Conservation (phyloP, 2,113 vertebrate genomes). For the Archilochus colubris region DNA sequence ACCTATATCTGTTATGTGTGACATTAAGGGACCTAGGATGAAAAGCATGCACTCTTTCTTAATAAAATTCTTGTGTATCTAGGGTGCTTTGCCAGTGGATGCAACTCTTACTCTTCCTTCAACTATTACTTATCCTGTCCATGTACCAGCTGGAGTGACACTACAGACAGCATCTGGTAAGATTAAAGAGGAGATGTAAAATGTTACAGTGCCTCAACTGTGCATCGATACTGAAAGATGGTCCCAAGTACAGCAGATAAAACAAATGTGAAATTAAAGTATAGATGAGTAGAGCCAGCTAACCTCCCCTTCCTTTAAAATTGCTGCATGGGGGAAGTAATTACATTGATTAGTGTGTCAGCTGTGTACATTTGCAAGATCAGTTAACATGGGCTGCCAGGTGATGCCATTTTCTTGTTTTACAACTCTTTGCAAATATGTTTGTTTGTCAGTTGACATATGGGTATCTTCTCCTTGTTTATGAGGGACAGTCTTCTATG, state of each 20-base stretch:
- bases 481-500: not conserved
- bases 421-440: not conserved
- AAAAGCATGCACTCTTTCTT: not conserved
- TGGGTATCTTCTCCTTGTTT: not conserved
- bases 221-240: not conserved
- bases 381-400: not conserved
- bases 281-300: not conserved
- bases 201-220: not conserved
- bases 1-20: not conserved
- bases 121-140: constrained; percentile 87
- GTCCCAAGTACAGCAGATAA: not conserved
- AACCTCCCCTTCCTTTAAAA: not conserved
- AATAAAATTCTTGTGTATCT: constrained; percentile 27
- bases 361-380: not conserved
- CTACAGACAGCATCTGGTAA: constrained; percentile 90
- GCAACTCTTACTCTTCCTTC: constrained; percentile 83
- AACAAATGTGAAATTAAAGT: not conserved
- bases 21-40: not conserved
- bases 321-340: not conserved
- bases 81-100: constrained; percentile 77
- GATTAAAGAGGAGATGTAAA: not conserved
- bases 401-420: not conserved
- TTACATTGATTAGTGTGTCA: not conserved
- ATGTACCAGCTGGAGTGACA: constrained; percentile 90
- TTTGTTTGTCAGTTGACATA: not conserved